Base-by-base conservation (phyloP, 2,113 vertebrate genomes). In the Halcyon senegalensis region DNA sequence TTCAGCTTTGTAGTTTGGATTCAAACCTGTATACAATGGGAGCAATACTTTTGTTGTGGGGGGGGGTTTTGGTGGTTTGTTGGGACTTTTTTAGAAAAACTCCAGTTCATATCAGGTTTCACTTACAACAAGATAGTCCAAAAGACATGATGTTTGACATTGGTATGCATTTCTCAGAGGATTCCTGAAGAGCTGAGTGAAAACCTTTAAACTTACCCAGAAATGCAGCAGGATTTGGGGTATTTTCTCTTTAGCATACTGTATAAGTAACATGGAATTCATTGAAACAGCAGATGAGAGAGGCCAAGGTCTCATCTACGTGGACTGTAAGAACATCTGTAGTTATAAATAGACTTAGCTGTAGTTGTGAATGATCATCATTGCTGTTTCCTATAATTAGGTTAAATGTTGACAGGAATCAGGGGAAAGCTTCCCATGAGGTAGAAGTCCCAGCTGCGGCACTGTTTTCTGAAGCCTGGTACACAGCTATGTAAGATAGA, bases 351-450 rank as follows among this genome's bases (percentile, higher is more conserved):
- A 63, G 51, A 53, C 50, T 53, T 28, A 51, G 10, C 16, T 55
- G 16, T 63, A 63, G 60, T 63, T 39, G 17, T 5, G 35, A 39
- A 79, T 31, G 3, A 56, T n/a, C 11, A 17, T 43, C 5, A 4
- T 5, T 89, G 1, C 10, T 64, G 33, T 68, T 73, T 87, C 43
- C 55, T 62, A 8, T n/a, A 81, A 69, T 79, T n/a, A 35, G 30
- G 13, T 56, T 48, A 59, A 43, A 44, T 20, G 13, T 46, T 77
- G 46, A 55, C 28, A 58, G 66, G 33, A 66, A 33, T 9, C 0
- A 1, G 11, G 30, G 14, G 73, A 50, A 84, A 69, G 33, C 3
- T 89, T 56, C 39, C 39, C 1, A 0, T 14, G 2, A 27, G 3
- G 30, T 14, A 43, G 31, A 79, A 76, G 18, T 75, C 53, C 56